Base-by-base conservation (phyloP, 2,797 vertebrate genomes). In the Syngnathus acus region DNA sequence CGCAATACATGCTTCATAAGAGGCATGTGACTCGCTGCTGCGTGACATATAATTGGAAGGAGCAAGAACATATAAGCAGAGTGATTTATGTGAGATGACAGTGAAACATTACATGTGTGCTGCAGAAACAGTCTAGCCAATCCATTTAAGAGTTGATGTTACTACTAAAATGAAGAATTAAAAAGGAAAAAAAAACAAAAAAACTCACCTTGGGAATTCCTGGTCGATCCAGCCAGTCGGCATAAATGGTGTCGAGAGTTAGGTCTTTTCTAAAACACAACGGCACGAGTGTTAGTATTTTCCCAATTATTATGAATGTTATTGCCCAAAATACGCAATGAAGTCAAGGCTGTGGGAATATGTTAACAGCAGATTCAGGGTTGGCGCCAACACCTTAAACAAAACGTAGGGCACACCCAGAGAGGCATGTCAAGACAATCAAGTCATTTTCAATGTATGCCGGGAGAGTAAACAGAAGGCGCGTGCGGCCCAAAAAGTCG, bases 211-310 rank as follows among this genome's bases (percentile, higher is more conserved):
- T 84, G 73, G 97, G 94, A 85, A 97, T 92, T 86, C 94, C 94
- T 0, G 95, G 91, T 85, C 82, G 89, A 87, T 99, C 95, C 42
- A 99, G 92, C 96, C 97, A 99, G 72, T 93, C 90, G 76, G 87
- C 82, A 81, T 92, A 91, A 89, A 99, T 92, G 83, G 81, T 89
- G 87, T 89, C 78, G 66, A 95, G 87, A 73, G 92, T 93, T 79
- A 98, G 82, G 45, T 84, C 93, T 76, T 82, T 86, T 84, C 97
- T 99, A 85, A 3, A 91, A 91, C 81, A 90, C 82, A 89, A 86
- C 84, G 75, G 74, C 69, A 86, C 77, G 73, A 81, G 78, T 81
- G 77, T 81, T 82, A 80, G 82, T 71, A 82, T 79, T 85, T 54
- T 80, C 80, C 67, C 72, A 79, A 86, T 83, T 82, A 87, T 84